These are phyloP conservation scores for Leptatherina wallacei DNA, from an alignment of 2,797 vertebrate species.

Conservation along the genomic window DNA sequence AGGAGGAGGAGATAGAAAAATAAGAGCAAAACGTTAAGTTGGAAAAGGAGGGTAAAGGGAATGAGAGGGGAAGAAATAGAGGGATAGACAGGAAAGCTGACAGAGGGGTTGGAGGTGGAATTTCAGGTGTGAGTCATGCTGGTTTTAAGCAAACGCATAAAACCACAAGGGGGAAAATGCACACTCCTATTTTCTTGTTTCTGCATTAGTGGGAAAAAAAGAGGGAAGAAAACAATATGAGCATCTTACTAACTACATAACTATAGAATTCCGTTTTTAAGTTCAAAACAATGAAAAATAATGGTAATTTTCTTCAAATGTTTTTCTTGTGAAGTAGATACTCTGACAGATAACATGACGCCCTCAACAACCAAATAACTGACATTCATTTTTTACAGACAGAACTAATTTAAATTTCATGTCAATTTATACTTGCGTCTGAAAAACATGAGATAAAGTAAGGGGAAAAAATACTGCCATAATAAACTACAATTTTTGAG, in stretches of 20 bases:
- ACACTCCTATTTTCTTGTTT: slow-evolving; percentile 58
- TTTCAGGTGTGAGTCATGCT: slow-evolving; percentile 76
- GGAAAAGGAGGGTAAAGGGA: not conserved
- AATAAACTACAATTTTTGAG: too few relatives aligned
- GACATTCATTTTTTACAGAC: too few relatives aligned
- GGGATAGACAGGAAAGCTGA: slow-evolving; percentile 28
- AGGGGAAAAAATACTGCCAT: too few relatives aligned
- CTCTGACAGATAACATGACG: not conserved
- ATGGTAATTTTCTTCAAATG: too few relatives aligned
- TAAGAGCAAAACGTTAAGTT: not conserved
- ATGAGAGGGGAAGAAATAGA: not conserved
- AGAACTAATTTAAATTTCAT: too few relatives aligned
- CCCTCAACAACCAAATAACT: not conserved
- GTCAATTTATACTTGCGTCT: too few relatives aligned
- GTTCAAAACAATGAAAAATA: not conserved
- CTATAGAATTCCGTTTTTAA: not conserved
- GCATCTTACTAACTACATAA: slow-evolving; percentile 24
- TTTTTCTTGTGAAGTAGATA: not conserved
- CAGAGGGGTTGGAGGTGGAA: slow-evolving; percentile 45
- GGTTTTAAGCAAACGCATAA: slow-evolving; percentile 69
- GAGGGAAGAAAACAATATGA: slow-evolving; percentile 54
- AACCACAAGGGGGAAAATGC: slow-evolving; percentile 67
- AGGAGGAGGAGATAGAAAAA: not conserved
- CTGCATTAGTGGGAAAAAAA: slow-evolving; percentile 28
- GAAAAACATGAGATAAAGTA: too few relatives aligned